phyloP scores from a whole-genome alignment of 35 echinoderm and acorn worm species.

The Heliocidaris erythrogramma region DNA sequence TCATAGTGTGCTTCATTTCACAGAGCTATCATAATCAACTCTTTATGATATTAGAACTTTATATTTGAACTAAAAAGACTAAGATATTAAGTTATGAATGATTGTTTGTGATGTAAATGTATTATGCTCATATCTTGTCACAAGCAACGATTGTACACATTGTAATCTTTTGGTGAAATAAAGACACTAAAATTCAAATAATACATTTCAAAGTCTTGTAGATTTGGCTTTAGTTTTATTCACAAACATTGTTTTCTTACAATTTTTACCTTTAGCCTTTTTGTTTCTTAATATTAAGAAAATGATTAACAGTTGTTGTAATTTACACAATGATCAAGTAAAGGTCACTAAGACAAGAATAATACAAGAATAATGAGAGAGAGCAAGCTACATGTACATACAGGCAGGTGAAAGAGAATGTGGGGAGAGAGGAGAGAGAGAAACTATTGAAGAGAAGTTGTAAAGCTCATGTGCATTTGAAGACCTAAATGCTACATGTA shows the following conservation, averaged over 20 bases:
- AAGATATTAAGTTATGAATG: background rate
- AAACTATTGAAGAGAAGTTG: too few relatives aligned
- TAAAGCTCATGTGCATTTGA: too few relatives aligned
- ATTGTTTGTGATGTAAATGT: background rate
- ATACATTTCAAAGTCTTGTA: background rate
- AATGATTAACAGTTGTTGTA: background rate
- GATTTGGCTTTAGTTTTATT: background rate
- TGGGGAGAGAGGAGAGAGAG: too few relatives aligned
- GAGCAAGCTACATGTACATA: too few relatives aligned
- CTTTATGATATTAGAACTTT: background rate
- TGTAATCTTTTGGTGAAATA: conserved; percentile 13
- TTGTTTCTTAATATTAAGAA: background rate
- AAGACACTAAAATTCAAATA: conserved; percentile 6
- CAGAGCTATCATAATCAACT: background rate
- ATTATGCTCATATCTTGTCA: conserved; percentile 11
- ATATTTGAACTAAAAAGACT: background rate
- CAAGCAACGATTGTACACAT: background rate
- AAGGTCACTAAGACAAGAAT: background rate
- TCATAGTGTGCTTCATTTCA: background rate
- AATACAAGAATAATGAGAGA: too few relatives aligned
- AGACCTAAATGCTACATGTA: too few relatives aligned
- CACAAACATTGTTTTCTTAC: background rate
- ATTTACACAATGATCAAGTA: background rate
- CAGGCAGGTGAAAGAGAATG: too few relatives aligned
- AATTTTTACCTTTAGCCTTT: background rate